Percentiles rank a stretch among this genome's conserved stretches.
Conservation (phyloP, 2,888 invertebrate genomes). For the Teleiodes luculella region DNA sequence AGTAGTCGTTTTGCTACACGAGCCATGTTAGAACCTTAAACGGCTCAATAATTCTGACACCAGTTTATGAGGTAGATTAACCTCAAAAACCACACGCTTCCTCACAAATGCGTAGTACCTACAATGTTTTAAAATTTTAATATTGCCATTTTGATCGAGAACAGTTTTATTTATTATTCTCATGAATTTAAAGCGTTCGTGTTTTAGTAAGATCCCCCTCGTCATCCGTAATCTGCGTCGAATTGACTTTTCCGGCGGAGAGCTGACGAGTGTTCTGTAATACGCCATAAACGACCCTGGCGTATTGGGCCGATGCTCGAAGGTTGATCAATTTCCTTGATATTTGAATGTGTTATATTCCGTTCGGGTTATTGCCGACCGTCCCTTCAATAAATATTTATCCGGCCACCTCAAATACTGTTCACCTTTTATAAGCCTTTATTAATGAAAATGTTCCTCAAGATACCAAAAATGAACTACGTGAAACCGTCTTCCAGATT, state of each 20-base stretch:
- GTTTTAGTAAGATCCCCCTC: constrained; percentile 57
- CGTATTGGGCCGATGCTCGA: constrained; percentile 66
- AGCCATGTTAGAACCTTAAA: too few species aligned
- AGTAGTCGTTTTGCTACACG: too few species aligned
- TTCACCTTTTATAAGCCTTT: constrained; percentile 49
- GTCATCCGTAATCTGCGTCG: constrained; percentile 68
- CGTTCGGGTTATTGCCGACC: constrained; percentile 54
- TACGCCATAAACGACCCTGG: constrained; percentile 72
- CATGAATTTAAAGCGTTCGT: constrained; percentile 49
- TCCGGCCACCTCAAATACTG: constrained; percentile 44
- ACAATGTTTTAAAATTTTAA: too few species aligned
- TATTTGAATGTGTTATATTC: constrained; percentile 74
- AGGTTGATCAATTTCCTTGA: constrained; percentile 73
- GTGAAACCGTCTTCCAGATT: constrained; percentile 32
- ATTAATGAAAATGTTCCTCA: constrained; percentile 51
- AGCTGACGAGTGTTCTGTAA: constrained; percentile 72
- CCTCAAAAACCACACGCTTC: too few species aligned
- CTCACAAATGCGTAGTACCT: too few species aligned
- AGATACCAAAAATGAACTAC: constrained; percentile 27
- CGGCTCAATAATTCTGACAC: too few species aligned
- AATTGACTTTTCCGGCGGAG: constrained; percentile 72
- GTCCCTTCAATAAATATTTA: constrained; percentile 60
- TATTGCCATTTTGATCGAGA: not conserved
- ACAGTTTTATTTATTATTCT: constrained; percentile 45
- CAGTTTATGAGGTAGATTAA: too few species aligned